phyloP scores from a whole-genome alignment of 2,113 vertebrate genomes.

The Passer montanus region DNA sequence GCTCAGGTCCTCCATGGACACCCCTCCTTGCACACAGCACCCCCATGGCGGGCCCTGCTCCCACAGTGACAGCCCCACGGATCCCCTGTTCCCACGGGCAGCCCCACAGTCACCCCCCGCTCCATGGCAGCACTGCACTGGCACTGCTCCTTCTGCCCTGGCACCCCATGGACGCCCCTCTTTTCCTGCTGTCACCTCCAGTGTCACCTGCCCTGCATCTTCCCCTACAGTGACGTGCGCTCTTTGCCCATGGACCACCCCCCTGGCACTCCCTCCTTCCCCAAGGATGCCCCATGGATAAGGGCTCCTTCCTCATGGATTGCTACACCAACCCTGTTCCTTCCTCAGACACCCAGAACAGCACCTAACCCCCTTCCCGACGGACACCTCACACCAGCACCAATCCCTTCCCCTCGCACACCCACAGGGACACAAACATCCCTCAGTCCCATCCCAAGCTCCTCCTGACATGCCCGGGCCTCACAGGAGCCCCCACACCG shows the following conservation, averaged over 20 bases:
- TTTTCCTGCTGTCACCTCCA: not conserved
- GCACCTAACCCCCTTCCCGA: not conserved
- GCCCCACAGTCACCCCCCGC: not conserved
- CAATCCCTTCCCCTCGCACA: rapidly evolving
- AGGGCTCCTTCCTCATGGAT: not conserved
- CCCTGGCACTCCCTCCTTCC: not conserved
- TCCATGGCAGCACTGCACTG: not conserved
- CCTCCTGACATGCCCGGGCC: not conserved
- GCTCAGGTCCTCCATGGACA: not conserved
- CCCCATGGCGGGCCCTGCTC: not conserved
- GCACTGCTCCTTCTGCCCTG: rapidly evolving
- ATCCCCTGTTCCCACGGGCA: not conserved
- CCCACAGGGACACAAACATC: not conserved
- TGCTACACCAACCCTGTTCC: not conserved
- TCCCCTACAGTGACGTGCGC: rapidly evolving
- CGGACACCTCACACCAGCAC: not conserved
- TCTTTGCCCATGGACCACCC: rapidly evolving
- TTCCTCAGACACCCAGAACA: not conserved
- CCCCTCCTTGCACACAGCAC: not conserved
- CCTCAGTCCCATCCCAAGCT: no score
- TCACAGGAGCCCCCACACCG: not conserved
- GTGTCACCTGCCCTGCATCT: not conserved
- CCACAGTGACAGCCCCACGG: rapidly evolving
- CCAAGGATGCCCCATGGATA: not conserved
- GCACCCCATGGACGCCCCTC: no score